Conservation (phyloP, 2,888 invertebrate species). For the Limulus polyphemus region DNA sequence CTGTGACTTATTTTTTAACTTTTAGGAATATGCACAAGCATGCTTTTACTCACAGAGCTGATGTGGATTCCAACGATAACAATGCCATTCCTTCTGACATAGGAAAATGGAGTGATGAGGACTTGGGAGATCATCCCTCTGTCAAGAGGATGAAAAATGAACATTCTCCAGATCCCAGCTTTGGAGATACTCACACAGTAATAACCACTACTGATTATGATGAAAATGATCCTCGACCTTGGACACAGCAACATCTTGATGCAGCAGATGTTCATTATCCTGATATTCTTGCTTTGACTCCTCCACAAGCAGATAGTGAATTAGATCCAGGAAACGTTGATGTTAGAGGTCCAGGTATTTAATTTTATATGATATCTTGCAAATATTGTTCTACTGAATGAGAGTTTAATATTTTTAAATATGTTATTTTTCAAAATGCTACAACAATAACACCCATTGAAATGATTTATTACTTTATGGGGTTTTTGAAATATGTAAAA, state of each 20-base stretch:
- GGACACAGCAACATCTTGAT: constrained; percentile 86
- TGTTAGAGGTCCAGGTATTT: constrained; percentile 46
- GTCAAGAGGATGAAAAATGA: constrained; percentile 54
- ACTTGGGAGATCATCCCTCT: constrained; percentile 53
- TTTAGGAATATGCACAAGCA: no score
- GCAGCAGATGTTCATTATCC: constrained; percentile 69
- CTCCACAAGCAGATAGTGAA: constrained; percentile 39
- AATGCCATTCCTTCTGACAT: constrained; percentile 27
- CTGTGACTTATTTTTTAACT: no score
- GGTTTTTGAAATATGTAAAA: no score
- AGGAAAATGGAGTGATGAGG: constrained; percentile 71
- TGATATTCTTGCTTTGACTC: constrained; percentile 63
- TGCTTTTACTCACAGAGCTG: constrained; percentile 28
- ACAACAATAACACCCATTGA: no score
- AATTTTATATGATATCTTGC: not conserved
- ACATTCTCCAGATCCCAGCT: constrained; percentile 33
- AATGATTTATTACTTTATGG: no score
- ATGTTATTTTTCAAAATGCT: no score
- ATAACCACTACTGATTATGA: constrained; percentile 66
- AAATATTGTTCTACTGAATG: no score
- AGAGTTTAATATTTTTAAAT: not conserved
- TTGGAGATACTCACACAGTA: constrained; percentile 67
- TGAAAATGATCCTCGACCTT: constrained; percentile 65
- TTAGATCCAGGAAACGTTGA: constrained; percentile 51
- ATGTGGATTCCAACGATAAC: constrained; percentile 53